Evolutionary conservation across 2,888 invertebrate genomes (phyloP).

Genomic region (Orthosia gothica): DNA sequence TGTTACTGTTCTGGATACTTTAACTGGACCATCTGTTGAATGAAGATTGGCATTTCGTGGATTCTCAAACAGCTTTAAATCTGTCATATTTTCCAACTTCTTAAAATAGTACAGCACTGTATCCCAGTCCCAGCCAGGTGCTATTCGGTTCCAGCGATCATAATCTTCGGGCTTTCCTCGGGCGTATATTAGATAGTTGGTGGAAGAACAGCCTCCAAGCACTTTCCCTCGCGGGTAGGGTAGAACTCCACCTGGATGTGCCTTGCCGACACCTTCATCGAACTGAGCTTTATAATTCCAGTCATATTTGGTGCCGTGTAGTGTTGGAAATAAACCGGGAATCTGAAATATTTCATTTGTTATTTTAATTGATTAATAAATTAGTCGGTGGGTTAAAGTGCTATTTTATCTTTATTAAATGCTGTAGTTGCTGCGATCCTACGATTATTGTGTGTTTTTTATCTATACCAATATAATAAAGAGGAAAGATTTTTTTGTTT

Average conservation of each 20-base stretch:
- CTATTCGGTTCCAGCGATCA: conserved; percentile 73
- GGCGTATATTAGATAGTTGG: conserved; percentile 77
- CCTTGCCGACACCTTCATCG: conserved; percentile 71
- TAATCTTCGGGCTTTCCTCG: conserved; percentile 79
- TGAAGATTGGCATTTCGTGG: conserved; percentile 73
- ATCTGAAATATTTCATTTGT: conserved; percentile 67
- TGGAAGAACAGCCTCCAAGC: conserved; percentile 78
- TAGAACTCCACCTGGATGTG: conserved; percentile 66
- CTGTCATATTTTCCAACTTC: conserved; percentile 80
- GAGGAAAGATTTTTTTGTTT: no score
- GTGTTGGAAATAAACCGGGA: conserved; percentile 75
- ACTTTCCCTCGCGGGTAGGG: conserved; percentile 76
- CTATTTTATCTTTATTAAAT: background rate
- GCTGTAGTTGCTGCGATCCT: background rate
- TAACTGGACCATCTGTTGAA: conserved; percentile 77
- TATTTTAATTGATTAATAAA: background rate
- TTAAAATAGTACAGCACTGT: conserved; percentile 77
- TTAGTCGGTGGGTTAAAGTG: no score
- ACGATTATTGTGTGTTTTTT: background rate
- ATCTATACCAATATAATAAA: no score
- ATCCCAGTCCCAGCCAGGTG: conserved; percentile 80
- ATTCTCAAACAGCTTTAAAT: conserved; percentile 68
- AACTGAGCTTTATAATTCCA: conserved; percentile 73
- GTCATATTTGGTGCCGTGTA: conserved; percentile 75
- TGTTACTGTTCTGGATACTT: conserved; percentile 72